These are phyloP conservation scores for Sceloporus tristichus DNA, from an alignment of 2,113 vertebrate genomes.

Conservation along the genomic window DNA sequence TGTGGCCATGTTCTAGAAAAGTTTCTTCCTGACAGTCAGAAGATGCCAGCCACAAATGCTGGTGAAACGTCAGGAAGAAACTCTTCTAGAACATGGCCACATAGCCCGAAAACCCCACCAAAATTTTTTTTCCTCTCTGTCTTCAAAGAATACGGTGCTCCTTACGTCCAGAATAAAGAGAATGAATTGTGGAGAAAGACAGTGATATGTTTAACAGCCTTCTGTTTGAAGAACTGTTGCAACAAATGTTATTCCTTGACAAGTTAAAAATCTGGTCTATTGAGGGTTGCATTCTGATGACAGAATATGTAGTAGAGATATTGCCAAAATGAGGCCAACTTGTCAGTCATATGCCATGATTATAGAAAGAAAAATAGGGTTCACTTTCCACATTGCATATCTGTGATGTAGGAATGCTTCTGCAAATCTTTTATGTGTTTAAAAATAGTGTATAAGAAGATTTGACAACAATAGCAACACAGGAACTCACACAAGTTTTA, in stretches of 20 bases:
- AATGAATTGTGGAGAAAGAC: constrained; percentile 28
- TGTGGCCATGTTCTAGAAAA: no score
- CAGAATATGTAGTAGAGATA: not conserved
- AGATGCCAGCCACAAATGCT: no score
- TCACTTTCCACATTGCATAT: not conserved
- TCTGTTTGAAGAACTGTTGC: constrained; percentile 33
- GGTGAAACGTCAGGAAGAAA: no score
- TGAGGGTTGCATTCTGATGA: no score
- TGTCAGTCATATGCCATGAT: not conserved
- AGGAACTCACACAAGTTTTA: not conserved
- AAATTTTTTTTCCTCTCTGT: no score
- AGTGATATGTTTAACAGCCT: constrained; percentile 34
- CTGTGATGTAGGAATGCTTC: not conserved
- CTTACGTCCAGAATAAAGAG: not conserved
- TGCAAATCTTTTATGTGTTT: not conserved
- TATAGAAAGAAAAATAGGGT: not conserved
- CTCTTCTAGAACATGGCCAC: no score
- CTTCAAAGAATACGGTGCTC: not conserved
- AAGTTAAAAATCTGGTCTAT: not conserved
- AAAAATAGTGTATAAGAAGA: not conserved
- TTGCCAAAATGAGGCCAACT: not conserved
- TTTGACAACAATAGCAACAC: not conserved
- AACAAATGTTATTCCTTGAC: not conserved
- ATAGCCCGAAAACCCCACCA: no score
- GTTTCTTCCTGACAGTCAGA: no score